Percentiles rank a stretch among this genome's conserved stretches.
These are phyloP conservation scores for Oplegnathus fasciatus DNA, from an alignment of 2,113 vertebrate genomes.

Conservation along the genomic window DNA sequence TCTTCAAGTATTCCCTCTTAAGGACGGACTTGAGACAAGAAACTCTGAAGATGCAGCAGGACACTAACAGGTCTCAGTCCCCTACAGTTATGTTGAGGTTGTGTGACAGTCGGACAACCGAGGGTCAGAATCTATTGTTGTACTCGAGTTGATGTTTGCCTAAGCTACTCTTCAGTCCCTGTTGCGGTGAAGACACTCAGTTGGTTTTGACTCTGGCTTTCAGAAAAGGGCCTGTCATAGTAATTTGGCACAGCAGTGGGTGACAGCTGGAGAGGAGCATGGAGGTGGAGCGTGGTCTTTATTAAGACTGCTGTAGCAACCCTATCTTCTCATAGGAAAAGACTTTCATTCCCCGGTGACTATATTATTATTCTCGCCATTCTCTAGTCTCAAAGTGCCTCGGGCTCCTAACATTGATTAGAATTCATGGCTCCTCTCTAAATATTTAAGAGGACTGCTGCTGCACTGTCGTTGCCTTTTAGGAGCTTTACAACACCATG, in stretches of 20 bases:
- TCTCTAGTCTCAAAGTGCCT: slow-evolving; percentile 37
- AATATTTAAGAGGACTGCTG: slow-evolving; percentile 45
- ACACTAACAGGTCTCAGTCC: slow-evolving; percentile 19
- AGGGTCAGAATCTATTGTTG: slow-evolving; percentile 48
- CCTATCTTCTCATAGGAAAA: slow-evolving; percentile 43
- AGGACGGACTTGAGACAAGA: slow-evolving; percentile 1
- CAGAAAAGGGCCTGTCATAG: slow-evolving; percentile 27
- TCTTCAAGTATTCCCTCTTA: slow-evolving; percentile 37
- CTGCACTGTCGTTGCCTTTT: slow-evolving; percentile 12
- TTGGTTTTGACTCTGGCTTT: slow-evolving; percentile 29
- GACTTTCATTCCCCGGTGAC: slow-evolving; percentile 5
- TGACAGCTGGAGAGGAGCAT: slow-evolving; percentile 53
- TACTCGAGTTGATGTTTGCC: slow-evolving; percentile 24
- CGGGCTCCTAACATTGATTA: slow-evolving; percentile 41
- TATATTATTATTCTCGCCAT: slow-evolving; percentile 51
- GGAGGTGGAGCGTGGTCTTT: slow-evolving; percentile 37
- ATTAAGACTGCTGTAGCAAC: slow-evolving; percentile 34
- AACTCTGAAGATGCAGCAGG: neutral
- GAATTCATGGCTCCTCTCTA: slow-evolving; percentile 56
- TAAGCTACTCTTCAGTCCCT: slow-evolving; percentile 20
- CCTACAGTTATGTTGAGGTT: slow-evolving; percentile 8
- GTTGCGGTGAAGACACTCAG: slow-evolving; percentile 24
- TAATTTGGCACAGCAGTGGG: slow-evolving; percentile 58
- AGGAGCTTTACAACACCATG: neutral
- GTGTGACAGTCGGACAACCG: slow-evolving; percentile 30